Conservation (phyloP, 2,797 vertebrate genomes). For the Cottoperca gobio region DNA sequence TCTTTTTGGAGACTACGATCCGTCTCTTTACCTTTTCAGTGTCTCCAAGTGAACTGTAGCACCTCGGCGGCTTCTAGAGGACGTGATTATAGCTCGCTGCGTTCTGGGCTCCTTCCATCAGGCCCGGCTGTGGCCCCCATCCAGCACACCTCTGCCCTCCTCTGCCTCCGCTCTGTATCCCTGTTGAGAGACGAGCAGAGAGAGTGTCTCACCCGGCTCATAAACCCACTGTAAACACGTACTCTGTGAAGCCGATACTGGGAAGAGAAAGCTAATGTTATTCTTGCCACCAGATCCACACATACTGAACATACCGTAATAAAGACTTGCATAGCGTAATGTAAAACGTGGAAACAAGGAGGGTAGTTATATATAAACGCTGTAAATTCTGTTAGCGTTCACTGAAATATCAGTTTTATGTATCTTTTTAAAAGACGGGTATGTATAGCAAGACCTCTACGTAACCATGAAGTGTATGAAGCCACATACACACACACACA, state of each 20-base stretch:
- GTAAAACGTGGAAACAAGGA: constrained; percentile 34
- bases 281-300: constrained; percentile 46
- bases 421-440: no score
- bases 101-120: constrained; percentile 79
- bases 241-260: constrained; percentile 48
- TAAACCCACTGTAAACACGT: constrained; percentile 79
- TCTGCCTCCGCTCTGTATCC: constrained; percentile 39
- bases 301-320: constrained; percentile 64
- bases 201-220: constrained; percentile 60
- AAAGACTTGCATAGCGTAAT: constrained; percentile 50
- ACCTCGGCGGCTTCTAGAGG: constrained; percentile 75
- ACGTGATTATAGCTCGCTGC: constrained; percentile 64
- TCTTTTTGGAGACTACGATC: not conserved
- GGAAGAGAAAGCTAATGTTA: constrained; percentile 59
- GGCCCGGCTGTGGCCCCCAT: constrained; percentile 72
- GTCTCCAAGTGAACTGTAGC: constrained; percentile 81
- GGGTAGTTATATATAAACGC: constrained; percentile 5
- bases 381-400: constrained; percentile 24
- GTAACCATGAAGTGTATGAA: no score
- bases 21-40: constrained; percentile 77
- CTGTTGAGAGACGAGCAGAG: constrained; percentile 68
- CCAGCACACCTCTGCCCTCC: constrained; percentile 62
- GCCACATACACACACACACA: not conserved
- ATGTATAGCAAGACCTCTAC: no score
- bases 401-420: not conserved